Evolutionary conservation across 2,113 vertebrate species (phyloP).

Genomic region (Hippocampus mohnikei): DNA sequence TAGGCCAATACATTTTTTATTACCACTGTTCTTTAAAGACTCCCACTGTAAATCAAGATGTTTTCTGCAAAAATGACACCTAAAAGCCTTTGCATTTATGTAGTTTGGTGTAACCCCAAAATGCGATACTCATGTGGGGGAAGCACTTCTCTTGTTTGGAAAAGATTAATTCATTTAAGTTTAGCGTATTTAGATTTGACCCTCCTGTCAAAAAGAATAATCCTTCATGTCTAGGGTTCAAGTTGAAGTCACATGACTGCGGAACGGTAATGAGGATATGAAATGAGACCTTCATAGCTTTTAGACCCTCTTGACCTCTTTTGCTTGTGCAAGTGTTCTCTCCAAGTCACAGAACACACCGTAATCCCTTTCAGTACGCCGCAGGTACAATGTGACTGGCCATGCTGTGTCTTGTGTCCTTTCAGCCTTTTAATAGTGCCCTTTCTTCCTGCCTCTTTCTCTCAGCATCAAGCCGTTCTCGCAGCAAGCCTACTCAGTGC

Average conservation of each 20-base stretch:
- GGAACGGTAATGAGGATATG: slow-evolving; percentile 21
- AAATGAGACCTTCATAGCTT: slow-evolving; percentile 29
- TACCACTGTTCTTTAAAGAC: too few relatives aligned
- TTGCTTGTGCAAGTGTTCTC: slow-evolving; percentile 18
- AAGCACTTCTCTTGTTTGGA: background rate
- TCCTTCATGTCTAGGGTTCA: background rate
- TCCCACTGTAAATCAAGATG: too few relatives aligned
- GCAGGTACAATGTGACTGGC: slow-evolving; percentile 12
- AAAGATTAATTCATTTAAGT: background rate
- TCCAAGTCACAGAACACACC: slow-evolving; percentile 16
- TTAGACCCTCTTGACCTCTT: slow-evolving; percentile 50
- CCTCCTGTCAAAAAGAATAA: background rate
- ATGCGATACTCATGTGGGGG: too few relatives aligned
- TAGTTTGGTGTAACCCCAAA: too few relatives aligned
- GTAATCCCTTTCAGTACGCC: slow-evolving; percentile 27
- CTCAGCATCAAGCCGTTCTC: slow-evolving; percentile 93
- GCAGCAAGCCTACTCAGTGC: slow-evolving; percentile 91
- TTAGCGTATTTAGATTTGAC: background rate
- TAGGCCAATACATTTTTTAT: too few relatives aligned
- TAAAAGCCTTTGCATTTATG: too few relatives aligned
- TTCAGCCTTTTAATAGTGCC: slow-evolving; percentile 24
- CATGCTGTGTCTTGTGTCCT: slow-evolving; percentile 14
- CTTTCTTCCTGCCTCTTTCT: slow-evolving; percentile 29
- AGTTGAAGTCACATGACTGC: slow-evolving; percentile 19
- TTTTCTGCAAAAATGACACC: too few relatives aligned